A percentile compares a stretch with the other conserved stretches of the same genome.
These are phyloP conservation scores for Pectinophora gossypiella DNA, from an alignment of 1,140 invertebrate genomes.

Conservation along the genomic window DNA sequence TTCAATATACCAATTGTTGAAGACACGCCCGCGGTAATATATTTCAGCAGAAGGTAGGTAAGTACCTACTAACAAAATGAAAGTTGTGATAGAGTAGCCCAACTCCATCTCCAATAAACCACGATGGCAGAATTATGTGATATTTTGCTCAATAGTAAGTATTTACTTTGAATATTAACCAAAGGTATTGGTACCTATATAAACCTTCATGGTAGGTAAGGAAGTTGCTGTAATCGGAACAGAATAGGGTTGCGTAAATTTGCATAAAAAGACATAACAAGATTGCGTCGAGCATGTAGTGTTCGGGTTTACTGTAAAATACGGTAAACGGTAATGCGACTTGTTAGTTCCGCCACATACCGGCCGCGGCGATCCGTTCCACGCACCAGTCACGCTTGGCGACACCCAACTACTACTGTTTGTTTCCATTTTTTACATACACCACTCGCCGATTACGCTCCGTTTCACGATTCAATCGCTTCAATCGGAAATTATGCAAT, in stretches of 20 bases:
- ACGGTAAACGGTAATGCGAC: constrained; percentile 49
- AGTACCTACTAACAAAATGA: no score
- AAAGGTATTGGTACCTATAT: no score
- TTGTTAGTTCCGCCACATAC: constrained; percentile 61
- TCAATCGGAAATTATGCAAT: background rate
- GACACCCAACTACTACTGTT: constrained; percentile 23
- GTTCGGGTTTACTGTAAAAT: background rate
- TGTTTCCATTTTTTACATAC: constrained; percentile 28
- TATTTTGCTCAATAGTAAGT: no score
- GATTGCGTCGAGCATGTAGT: background rate
- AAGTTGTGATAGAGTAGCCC: no score
- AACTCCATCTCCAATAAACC: no score
- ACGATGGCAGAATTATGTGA: no score
- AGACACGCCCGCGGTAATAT: no score
- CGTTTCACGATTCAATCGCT: constrained; percentile 1
- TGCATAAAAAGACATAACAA: background rate
- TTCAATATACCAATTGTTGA: no score
- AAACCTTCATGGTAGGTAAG: no score
- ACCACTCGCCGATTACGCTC: background rate
- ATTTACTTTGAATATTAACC: no score
- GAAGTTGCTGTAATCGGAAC: background rate
- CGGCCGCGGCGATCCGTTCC: constrained; percentile 30
- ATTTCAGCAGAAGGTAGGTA: no score
- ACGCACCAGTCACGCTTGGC: constrained; percentile 34
- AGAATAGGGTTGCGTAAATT: background rate